Evolutionary conservation across 2,888 invertebrate species (phyloP), one percentile per base, ranked within the genome.

Genomic region (Vanessa cardui): DNA sequence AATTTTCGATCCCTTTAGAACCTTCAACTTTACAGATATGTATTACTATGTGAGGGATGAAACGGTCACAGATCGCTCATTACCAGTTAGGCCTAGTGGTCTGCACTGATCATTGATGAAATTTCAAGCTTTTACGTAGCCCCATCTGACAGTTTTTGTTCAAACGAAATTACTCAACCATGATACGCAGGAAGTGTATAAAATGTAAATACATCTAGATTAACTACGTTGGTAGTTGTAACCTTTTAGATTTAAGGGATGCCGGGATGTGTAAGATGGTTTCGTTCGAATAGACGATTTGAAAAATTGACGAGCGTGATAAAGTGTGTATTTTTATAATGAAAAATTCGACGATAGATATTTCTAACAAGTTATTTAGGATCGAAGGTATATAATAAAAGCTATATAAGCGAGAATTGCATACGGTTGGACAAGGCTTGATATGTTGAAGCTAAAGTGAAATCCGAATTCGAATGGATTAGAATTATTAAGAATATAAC

Each of bases 261-360:
- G 88, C 83, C 85, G 88, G 87, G 86, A 85, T 79, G 81, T 79
- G 86, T 77, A 81, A 83, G 82, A 76, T 68, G 82, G 80, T 75
- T 77, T 78, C 66, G 79, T 79, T 74, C 78, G 76, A 79, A 70
- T 76, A 73, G 77, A 73, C 76, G 78, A 76, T 74, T 72, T 60
- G 54, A 46, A 68, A 65, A 77, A 78, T 74, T 80, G 76, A 77
- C 77, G 80, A 82, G 81, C 80, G 79, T 78, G 82, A 85, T 81
- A 88, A 82, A 82, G 81, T 83, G 87, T 89, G 90, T 92, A 89
- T 92, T 91, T 92, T 88, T 92, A 83, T 89, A 89, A 89, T 82
- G 82, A 78, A 81, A 33, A 86, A 85, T 83, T 83, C 86, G 82
- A 85, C 80, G 83, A 80, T 73, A 81, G 78, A 78, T 78, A 77